Evolutionary conservation across 1,140 invertebrate genomes (phyloP), one percentile per base, ranked within the genome.

Genomic region (Octopus sinensis): DNA sequence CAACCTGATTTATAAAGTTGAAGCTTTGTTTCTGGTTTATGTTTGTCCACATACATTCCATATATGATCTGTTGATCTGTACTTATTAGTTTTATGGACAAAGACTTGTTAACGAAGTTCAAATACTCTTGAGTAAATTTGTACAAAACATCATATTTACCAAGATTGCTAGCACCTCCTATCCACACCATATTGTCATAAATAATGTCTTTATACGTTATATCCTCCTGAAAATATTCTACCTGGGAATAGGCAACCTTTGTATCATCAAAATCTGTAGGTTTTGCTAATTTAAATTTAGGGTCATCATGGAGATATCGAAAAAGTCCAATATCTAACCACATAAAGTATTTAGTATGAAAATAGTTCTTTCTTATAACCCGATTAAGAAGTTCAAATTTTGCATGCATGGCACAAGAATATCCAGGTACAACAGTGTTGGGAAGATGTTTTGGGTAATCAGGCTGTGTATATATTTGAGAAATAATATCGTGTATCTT

Each of bases 251-350:
- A 88, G 9, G 85, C 84, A 54, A 89, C 82, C 76, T 86, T 87
- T n/a, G 85, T 82, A 4, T 84, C 68, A 68, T 87, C 84, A 53
- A 89, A 87, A 54, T 86, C 80, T 12, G 79, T n/a, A n/a, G 88
- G 88, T 9, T 85, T 82, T 13, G 84, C 52, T 23, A 89, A 73
- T 62, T 82, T 84, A 82, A 88, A 88, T 10, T 80, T 9, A 12
- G 79, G 76, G 73, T 83, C 83, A n/a, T 81, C 81, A 4, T n/a
- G 13, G 2, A 84, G 62, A 17, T 82, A 83, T 68, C 86, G 83
- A 80, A 89, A 89, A 10, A 86, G 83, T 56, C 86, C 86, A 30
- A 87, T 84, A 78, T 89, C 88, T 4, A 89, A 71, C 88, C 88
- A 89, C 7, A 85, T 85, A 80, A 89, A 84, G 79, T 85, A 87